These are phyloP conservation scores for Pomacea canaliculata DNA, from an alignment of 2,888 invertebrate genomes.

Conservation along the genomic window DNA sequence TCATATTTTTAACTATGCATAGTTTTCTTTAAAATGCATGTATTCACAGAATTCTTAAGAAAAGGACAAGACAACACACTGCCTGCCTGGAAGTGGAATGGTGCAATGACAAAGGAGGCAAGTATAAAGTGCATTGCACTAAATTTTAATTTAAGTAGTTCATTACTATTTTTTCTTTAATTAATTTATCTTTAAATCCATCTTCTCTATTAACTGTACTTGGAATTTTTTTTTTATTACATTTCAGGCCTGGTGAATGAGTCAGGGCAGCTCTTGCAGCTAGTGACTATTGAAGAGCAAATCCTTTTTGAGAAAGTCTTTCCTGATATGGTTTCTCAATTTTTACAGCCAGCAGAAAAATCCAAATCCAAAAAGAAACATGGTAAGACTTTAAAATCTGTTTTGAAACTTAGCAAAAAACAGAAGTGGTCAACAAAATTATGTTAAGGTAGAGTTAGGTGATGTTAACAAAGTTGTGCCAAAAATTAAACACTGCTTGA, in stretches of 20 bases:
- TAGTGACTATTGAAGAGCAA: constrained; percentile 11
- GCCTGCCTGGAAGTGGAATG: constrained; percentile 63
- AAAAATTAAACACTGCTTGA: too few species aligned
- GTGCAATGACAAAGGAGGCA: constrained; percentile 54
- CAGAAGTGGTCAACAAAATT: too few species aligned
- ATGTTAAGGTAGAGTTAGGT: too few species aligned
- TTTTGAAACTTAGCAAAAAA: too few species aligned
- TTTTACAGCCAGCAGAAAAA: constrained; percentile 7
- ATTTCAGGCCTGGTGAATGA: background rate
- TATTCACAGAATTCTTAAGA: constrained; percentile 58
- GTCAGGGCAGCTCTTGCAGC: background rate
- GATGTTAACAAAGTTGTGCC: too few species aligned
- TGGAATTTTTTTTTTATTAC: too few species aligned
- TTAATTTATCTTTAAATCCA: too few species aligned
- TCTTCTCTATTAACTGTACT: too few species aligned
- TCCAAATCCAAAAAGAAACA: background rate
- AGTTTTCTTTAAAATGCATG: background rate
- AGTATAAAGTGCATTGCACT: background rate
- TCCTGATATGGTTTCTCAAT: constrained; percentile 42
- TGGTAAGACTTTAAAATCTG: background rate
- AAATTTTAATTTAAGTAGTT: too few species aligned
- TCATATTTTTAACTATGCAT: too few species aligned
- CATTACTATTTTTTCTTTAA: too few species aligned
- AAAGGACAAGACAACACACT: constrained; percentile 54
- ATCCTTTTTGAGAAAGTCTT: constrained; percentile 36